Evolutionary conservation across 2,113 vertebrate genomes (phyloP), one percentile per base, ranked within the genome.

Genomic region (Hippolais icterina): DNA sequence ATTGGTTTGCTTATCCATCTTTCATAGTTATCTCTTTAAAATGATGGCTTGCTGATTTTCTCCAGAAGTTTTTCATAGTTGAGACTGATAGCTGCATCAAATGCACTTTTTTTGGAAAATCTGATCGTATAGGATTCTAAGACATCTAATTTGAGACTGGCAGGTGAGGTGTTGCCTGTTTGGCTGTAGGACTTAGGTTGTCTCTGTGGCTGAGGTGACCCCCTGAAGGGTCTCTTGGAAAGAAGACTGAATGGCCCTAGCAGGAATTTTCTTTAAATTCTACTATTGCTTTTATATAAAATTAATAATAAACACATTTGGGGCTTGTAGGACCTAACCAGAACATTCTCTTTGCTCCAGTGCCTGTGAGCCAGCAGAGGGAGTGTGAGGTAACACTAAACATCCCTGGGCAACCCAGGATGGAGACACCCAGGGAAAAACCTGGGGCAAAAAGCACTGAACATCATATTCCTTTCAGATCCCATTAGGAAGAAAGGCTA

Each of bases 341-440:
- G 83, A 94, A 33, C 7, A 33, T 0, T 29, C 7, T 35, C 44
- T 70, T 83, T 94, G 90, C 78, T 96, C 56, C 89, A 42, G 74
- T 81, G 90, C 64, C 79, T 64, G 79, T 37, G 64, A 94, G 69
- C 94, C 96, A 96, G 96, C 79, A 96, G 95, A 90, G 96, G 95
- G 95, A 97, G 95, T 24, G 75, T 72, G 92, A 76, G 93, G 87
- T 88, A 95, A 41, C 52, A 22, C 5, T 49, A 75, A 22, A 49
- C 41, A 19, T 63, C 64, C 74, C 33, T 68, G 44, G 68, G 69
- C 35, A 70, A 5, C 3, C 27, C 4, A 10, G 47, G 44, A 15
- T 35, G 70, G 49, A 83, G 65, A 44, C 12, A 49, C 33, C 0
- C 2, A 56, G 83, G n/a, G 42, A 81, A 69, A 49, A 90, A 21